These are phyloP conservation scores for Pavo muticus DNA, from an alignment of 2,113 vertebrate genomes.

Conservation along the genomic window DNA sequence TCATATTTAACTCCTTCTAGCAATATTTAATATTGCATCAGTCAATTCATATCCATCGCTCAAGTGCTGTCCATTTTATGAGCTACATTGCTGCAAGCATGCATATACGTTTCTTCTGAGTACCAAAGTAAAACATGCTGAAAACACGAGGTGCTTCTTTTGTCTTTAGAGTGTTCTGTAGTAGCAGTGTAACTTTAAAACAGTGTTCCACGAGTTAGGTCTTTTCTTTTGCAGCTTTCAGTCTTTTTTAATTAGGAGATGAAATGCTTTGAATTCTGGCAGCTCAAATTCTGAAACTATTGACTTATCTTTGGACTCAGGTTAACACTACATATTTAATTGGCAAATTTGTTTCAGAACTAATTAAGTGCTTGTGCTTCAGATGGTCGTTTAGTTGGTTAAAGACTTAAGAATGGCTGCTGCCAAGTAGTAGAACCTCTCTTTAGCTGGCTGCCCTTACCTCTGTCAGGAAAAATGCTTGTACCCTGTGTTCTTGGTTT, in stretches of 20 bases:
- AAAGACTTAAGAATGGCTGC: not conserved
- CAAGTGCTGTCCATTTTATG: not conserved
- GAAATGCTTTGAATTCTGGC: not conserved
- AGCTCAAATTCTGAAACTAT: not conserved
- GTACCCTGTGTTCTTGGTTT: not conserved
- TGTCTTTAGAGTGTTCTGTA: not conserved
- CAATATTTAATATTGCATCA: not conserved
- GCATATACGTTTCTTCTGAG: not conserved
- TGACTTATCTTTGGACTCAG: not conserved
- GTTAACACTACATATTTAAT: not conserved
- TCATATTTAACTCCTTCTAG: not conserved
- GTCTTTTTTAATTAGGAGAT: not conserved
- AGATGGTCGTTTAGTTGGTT: not conserved
- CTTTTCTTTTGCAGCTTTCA: not conserved
- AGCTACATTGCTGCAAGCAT: not conserved
- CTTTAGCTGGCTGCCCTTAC: not conserved
- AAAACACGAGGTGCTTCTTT: not conserved
- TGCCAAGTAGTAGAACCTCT: not conserved
- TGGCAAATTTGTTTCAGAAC: not conserved
- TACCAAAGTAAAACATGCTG: not conserved
- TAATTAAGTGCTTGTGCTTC: not conserved
- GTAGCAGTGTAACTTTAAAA: conserved; percentile 8
- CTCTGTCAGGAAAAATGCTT: not conserved
- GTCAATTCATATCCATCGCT: not conserved
- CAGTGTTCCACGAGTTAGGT: not conserved